A percentile compares a stretch with the other conserved stretches of the same genome.
Evolutionary conservation across 2,797 vertebrate species (phyloP).

Genomic region (Erpetoichthys calabaricus): DNA sequence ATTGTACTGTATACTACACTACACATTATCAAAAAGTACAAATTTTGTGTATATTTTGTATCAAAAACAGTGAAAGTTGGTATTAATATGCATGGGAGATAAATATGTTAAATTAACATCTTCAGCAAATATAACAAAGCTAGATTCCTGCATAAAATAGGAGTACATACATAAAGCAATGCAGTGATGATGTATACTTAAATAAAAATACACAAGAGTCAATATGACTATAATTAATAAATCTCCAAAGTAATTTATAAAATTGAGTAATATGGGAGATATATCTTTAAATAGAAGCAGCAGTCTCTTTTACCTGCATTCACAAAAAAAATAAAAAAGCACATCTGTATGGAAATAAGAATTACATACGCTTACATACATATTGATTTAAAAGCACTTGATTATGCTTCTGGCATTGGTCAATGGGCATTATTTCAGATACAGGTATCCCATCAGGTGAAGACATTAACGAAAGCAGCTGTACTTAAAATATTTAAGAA

Average conservation of each 20-base stretch:
- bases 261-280: slow-evolving; percentile 35
- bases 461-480: too few species aligned
- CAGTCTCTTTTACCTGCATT: slow-evolving; percentile 1
- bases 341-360: not conserved
- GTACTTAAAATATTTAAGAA: too few species aligned
- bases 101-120: slow-evolving; percentile 47
- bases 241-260: slow-evolving; percentile 50
- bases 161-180: slow-evolving; percentile 24
- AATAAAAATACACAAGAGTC: slow-evolving; percentile 43
- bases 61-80: slow-evolving; percentile 35
- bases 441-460: too few species aligned
- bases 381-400: too few species aligned
- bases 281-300: slow-evolving; percentile 17
- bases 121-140: slow-evolving; percentile 38
- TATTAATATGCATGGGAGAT: slow-evolving; percentile 32
- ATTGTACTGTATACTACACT: slow-evolving; percentile 38
- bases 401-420: too few species aligned
- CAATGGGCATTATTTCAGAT: too few species aligned
- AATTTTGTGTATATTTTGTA: slow-evolving; percentile 40
- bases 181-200: slow-evolving; percentile 22
- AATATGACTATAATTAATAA: slow-evolving; percentile 53
- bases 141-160: slow-evolving; percentile 33
- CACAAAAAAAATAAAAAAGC: slow-evolving; percentile 5
- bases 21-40: slow-evolving; percentile 65
- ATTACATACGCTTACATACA: too few species aligned